Conservation (phyloP, 2,797 vertebrate genomes). For the Helarctos malayanus region DNA sequence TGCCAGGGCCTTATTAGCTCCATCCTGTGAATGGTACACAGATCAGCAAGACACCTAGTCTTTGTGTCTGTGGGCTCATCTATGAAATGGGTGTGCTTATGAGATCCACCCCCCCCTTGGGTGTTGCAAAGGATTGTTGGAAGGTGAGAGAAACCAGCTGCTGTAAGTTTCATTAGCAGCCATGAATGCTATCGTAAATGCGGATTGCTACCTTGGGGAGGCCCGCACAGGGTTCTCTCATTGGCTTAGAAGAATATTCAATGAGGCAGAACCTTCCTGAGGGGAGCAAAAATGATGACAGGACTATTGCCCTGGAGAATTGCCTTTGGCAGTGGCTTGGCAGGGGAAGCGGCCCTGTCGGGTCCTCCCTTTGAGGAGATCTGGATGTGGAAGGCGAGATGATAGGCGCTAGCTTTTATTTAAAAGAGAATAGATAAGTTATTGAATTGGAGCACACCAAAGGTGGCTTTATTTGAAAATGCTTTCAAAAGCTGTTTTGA, state of each 20-base stretch:
- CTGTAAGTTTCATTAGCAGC: not conserved
- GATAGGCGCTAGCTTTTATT: conserved; percentile 74
- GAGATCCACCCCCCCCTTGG: not conserved
- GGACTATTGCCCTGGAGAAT: not conserved
- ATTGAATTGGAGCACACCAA: conserved; percentile 75
- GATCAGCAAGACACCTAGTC: not conserved
- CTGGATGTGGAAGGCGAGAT: conserved; percentile 59
- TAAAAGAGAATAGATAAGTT: conserved; percentile 81
- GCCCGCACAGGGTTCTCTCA: not conserved
- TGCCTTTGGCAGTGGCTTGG: conserved; percentile 72
- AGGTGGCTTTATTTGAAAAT: conserved; percentile 83
- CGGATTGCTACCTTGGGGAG: not conserved
- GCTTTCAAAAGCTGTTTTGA: conserved; percentile 88
- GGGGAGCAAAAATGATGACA: conserved; percentile 63
- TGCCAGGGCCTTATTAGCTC: not conserved
- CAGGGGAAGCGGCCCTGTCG: conserved; percentile 54
- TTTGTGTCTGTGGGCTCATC: not conserved
- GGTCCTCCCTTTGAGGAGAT: conserved; percentile 72
- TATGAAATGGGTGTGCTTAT: conserved; percentile 17
- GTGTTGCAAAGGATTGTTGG: conserved; percentile 43
- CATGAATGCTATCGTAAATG: conserved; percentile 8
- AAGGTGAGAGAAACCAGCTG: conserved; percentile 63
- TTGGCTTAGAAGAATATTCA: conserved; percentile 75
- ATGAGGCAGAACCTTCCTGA: conserved; percentile 63
- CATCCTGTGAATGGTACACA: not conserved